Percentiles rank a stretch among this genome's conserved stretches.
Evolutionary conservation across 2,888 invertebrate genomes (phyloP).

Genomic region (Agrypnus murinus): DNA sequence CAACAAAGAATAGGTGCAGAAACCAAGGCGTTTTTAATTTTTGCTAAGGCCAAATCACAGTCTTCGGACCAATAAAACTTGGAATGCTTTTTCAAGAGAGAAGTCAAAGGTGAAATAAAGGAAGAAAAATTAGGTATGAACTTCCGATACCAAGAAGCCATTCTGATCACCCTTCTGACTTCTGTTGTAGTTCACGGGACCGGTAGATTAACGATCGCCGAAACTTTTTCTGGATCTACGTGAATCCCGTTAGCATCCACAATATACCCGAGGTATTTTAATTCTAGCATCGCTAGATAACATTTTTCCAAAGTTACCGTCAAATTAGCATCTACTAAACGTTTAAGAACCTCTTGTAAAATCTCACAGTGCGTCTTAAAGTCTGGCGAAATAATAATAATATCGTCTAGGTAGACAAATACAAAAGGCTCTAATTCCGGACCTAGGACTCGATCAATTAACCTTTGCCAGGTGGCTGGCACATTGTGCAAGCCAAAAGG

Average conservation of each 20-base stretch:
- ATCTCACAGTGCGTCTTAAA: too few species aligned
- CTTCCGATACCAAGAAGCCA: constrained; percentile 39
- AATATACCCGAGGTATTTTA: constrained; percentile 55
- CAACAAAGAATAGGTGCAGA: too few species aligned
- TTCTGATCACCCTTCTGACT: constrained; percentile 50
- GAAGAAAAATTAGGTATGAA: not conserved
- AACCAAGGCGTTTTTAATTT: too few species aligned
- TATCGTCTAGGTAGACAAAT: too few species aligned
- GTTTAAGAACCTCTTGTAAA: constrained; percentile 39
- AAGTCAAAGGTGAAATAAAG: constrained; percentile 36
- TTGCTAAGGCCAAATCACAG: too few species aligned
- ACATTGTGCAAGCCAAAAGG: too few species aligned
- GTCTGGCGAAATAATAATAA: too few species aligned
- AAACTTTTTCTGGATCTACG: constrained; percentile 53
- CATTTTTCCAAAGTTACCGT: constrained; percentile 56
- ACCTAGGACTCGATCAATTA: too few species aligned
- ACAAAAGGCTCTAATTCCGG: too few species aligned
- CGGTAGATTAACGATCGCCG: constrained; percentile 3
- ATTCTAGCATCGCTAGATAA: constrained; percentile 49
- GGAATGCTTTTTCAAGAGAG: too few species aligned
- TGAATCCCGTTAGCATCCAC: constrained; percentile 57
- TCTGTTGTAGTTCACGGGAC: constrained; percentile 23
- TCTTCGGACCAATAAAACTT: too few species aligned
- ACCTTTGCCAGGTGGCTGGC: too few species aligned
- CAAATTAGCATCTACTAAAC: constrained; percentile 50